These are phyloP conservation scores for Pseudochromis fuscus DNA, from an alignment of 2,797 vertebrate species.

Conservation along the genomic window DNA sequence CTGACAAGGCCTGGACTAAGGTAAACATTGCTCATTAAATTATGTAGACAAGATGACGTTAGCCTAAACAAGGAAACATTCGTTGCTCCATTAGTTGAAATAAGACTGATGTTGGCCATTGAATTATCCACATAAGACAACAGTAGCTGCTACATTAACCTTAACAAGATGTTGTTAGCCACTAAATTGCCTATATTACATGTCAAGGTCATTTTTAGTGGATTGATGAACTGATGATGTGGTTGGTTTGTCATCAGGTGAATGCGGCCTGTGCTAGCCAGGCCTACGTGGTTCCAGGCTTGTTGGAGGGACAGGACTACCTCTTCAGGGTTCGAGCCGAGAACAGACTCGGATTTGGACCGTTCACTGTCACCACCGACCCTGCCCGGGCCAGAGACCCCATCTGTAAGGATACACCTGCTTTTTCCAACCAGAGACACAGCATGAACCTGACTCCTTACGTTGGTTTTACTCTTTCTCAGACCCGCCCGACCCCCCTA, in stretches of 20 bases:
- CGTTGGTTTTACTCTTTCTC: background rate
- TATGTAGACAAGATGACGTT: too few species aligned
- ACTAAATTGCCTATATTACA: too few species aligned
- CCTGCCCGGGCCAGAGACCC: constrained; percentile 93
- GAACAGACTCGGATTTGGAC: constrained; percentile 94
- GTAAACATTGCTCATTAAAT: constrained; percentile 46
- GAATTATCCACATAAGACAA: too few species aligned
- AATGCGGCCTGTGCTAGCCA: constrained; percentile 93
- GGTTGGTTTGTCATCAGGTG: constrained; percentile 73
- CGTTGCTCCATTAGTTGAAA: too few species aligned
- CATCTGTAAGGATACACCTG: constrained; percentile 88
- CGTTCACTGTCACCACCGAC: constrained; percentile 91
- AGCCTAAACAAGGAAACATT: too few species aligned
- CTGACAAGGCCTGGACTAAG: constrained; percentile 95
- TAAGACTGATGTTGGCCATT: too few species aligned
- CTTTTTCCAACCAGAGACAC: background rate
- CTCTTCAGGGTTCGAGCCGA: constrained; percentile 96
- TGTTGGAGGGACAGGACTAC: constrained; percentile 95
- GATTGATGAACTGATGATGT: background rate
- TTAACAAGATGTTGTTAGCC: too few species aligned
- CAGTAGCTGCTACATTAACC: too few species aligned
- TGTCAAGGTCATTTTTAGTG: too few species aligned
- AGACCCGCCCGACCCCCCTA: constrained; percentile 97
- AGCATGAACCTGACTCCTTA: background rate
- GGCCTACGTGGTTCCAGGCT: constrained; percentile 92